Evolutionary conservation across 2,888 invertebrate genomes (phyloP), one percentile per base, ranked within the genome.

Genomic region (Drosophila falleni): DNA sequence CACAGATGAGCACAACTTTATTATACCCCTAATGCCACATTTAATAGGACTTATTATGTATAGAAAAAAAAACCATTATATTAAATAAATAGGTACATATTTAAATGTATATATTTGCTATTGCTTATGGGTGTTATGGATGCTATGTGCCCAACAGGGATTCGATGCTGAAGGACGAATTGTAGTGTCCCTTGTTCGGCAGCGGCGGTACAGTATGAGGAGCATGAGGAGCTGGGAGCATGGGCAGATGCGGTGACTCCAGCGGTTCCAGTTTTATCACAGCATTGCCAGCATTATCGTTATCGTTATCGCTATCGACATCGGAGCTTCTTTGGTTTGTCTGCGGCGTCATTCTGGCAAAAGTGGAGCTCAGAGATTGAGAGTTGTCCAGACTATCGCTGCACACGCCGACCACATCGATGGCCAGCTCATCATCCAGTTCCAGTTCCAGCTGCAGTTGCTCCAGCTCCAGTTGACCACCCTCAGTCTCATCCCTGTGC

Each of bases 131-230:
- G 42, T 10, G 6, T n/a, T n/a, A n/a, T n/a, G n/a, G n/a, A n/a
- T 16, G 81, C 56, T 87, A 87, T 71, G 85, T 85, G 90, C 96
- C 95, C 90, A 97, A 94, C 77, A 97, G 93, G 63, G 96, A 97
- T 90, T 97, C 97, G 94, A 97, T 97, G 93, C 97, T 97, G 94
- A 97, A 97, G 54, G 97, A 96, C 6, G 81, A 84, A 26, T 63
- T 83, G 54, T 78, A 78, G 23, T 67, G 76, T 9, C 49, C 26
- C 55, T 92, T 94, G 92, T 92, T 54, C 51, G 59, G 55, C n/a
- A 9, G 50, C 19, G 58, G 23, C 15, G 39, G 33, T 63, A 50
- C 35, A 1, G 41, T 37, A 26, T 1, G 42, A 0, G 55, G 5
- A 31, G 41, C 41, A 26, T 1, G 42, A 0, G 55, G 5, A 31